Base-by-base conservation (phyloP, 2,113 vertebrate genomes). In the Meriones unguiculatus region DNA sequence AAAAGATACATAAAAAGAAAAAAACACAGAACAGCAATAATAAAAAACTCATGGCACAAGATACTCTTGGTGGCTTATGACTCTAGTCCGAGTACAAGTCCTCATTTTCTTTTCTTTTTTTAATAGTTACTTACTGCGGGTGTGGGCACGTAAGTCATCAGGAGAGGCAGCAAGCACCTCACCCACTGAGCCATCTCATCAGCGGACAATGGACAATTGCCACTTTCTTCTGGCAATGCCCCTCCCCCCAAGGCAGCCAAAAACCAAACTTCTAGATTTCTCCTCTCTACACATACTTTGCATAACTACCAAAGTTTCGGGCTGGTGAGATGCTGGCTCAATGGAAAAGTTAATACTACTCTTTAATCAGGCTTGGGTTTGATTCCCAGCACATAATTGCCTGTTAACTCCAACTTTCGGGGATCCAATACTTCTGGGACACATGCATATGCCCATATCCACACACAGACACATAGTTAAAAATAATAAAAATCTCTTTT, bases 151-250 rank as follows among this genome's bases (percentile, higher is more conserved):
- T 38, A 13, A 11, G 25, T 52, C 41, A 86, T 24, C 64, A 35
- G 30, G 38, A 32, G 15, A 52, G 41, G 28, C 84, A 52, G 38
- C 82, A 50, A 50, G 64, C 7, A 15, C 10, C 84, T 67, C 64
- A 86, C 17, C 17, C 84, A 86, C 64, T 86, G 28, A 69, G 15
- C 64, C 84, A 52, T 65, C 17, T 69, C 64, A 67, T 30, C 41
- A 3, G 10, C 10, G 28, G 0, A 41, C 67, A 57, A 54, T 0
- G 28, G 0, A 41, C 67, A 57, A 54, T 0, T 28, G 50, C 35
- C 13, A 15, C 62, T 90, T 87, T 82, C 89, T 54, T 87, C 93
- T n/a, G 57, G 65, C 38, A 73, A 94, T 67, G 62, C 35, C 86
- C 54, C 46, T 64, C 62, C 38, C 86, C 62, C 46, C 70, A 80